Evolutionary conservation across 35 echinoderm and acorn worm genomes (phyloP).

Genomic region (Heliocidaris erythrogramma): DNA sequence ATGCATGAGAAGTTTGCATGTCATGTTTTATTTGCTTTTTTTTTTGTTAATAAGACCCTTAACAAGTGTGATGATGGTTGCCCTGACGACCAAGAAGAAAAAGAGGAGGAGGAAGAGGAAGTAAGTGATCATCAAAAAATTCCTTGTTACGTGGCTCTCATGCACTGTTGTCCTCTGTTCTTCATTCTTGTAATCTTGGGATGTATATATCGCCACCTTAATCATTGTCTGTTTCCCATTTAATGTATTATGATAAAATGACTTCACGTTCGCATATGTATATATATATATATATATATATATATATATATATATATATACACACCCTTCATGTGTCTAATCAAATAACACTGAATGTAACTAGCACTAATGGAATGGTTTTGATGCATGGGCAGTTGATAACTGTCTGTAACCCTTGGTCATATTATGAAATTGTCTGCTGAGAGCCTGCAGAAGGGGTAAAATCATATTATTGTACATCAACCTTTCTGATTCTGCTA

Average conservation of each 20-base stretch:
- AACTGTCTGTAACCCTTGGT: too few relatives aligned
- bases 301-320: too few relatives aligned
- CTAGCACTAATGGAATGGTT: not conserved
- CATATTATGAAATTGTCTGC: too few relatives aligned
- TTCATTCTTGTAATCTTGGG: not conserved
- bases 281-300: too few relatives aligned
- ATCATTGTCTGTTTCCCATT: not conserved
- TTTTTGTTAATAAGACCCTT: not conserved
- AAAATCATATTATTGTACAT: too few relatives aligned
- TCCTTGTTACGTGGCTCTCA: not conserved
- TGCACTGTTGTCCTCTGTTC: not conserved
- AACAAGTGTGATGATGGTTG: constrained; percentile 8
- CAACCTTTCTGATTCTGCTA: too few relatives aligned
- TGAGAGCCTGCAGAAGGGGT: too few relatives aligned
- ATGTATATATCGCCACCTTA: not conserved
- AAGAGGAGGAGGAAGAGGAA: not conserved
- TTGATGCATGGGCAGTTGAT: too few relatives aligned
- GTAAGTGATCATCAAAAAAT: not conserved
- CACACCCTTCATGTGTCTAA: not conserved
- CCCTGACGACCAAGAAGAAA: not conserved
- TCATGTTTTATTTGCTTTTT: not conserved
- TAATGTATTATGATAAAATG: not conserved
- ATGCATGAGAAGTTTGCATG: not conserved
- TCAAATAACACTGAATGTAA: not conserved
- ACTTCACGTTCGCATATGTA: not conserved